Evolutionary conservation across 2,797 vertebrate species (phyloP), one percentile per base, ranked within the genome.

Genomic region (Salarias fasciatus): DNA sequence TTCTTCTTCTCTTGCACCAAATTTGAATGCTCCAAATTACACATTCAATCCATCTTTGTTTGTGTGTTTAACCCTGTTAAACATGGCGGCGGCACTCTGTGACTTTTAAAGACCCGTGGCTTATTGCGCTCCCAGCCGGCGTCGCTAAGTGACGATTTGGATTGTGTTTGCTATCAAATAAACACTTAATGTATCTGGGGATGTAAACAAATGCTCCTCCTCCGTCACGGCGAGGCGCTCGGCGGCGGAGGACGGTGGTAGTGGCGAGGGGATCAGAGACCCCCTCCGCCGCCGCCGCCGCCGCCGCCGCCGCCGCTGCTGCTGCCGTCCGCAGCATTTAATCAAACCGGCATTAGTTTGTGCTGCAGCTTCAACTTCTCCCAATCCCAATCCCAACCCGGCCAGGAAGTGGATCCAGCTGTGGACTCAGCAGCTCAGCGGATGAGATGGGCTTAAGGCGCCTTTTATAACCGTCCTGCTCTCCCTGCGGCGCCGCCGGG

Each of bases 11-110:
- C 75, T 64, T 59, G 58, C 64, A 57, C 66, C 53, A 54, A 79
- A 90, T 91, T 86, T 89, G 84, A 90, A 90, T 85, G 88, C 90
- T 87, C 83, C 90, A 87, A 89, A 91, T 91, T 86, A 90, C 88
- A 86, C 83, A 90, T 91, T 91, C 79, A 91, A 87, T 83, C 77
- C 80, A 73, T 88, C 78, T 89, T 87, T 91, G 91, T 92, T 92
- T 91, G 88, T 91, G 88, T 88, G 68, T 87, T 93, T 91, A 91
- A 91, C 88, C 89, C 83, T 82, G 86, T 91, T 90, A 84, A 86
- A 88, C 80, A 83, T 65, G 79, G 74, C 83, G 79, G 74, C 83
- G 44, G 75, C 81, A 86, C 85, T 88, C 77, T 83, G 73, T 84
- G 84, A 88, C 85, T 87, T 86, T 88, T 89, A 81, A 88, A 78